phyloP scores from a whole-genome alignment of 23 tunicate genomes.

The Ciona savignyi region DNA sequence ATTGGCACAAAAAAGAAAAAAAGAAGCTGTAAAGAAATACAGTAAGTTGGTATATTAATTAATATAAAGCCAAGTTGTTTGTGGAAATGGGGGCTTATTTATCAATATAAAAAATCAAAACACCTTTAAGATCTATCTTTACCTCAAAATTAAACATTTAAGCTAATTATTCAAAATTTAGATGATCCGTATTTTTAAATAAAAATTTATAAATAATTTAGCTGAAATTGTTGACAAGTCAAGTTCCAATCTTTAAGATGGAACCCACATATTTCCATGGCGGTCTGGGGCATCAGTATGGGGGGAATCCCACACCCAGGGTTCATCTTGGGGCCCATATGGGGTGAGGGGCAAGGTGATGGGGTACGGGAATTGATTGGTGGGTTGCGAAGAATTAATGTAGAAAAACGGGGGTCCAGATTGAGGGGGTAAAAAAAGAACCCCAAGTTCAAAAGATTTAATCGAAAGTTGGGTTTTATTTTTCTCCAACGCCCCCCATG shows the following conservation, averaged over 20 bases:
- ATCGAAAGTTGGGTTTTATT: constrained; percentile 52
- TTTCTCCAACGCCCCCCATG: constrained; percentile 85
- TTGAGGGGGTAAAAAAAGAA: constrained; percentile 51
- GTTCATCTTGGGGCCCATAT: constrained; percentile 45
- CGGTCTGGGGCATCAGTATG: constrained; percentile 65
- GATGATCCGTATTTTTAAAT: too few relatives aligned
- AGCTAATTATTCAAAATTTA: too few relatives aligned
- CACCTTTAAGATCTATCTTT: too few relatives aligned
- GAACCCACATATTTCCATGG: constrained; percentile 89
- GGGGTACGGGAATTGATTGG: constrained; percentile 29
- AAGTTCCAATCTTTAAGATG: constrained; percentile 23
- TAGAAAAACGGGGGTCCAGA: constrained; percentile 2
- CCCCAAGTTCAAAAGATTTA: constrained; percentile 77
- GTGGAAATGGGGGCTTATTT: too few relatives aligned
- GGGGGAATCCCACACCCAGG: constrained; percentile 87
- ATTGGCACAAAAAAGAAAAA: too few relatives aligned
- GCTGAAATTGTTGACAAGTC: too few relatives aligned
- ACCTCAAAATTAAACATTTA: too few relatives aligned
- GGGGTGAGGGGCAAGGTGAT: constrained; percentile 39
- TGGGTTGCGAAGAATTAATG: not conserved
- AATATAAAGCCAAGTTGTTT: too few relatives aligned
- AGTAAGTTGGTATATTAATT: too few relatives aligned
- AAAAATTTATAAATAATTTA: too few relatives aligned
- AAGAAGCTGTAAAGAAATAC: too few relatives aligned
- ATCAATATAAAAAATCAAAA: too few relatives aligned